Percentiles rank a stretch among this genome's conserved stretches.
These are phyloP conservation scores for Cirrhinus mrigala DNA, from an alignment of 2,797 vertebrate species.

Conservation along the genomic window DNA sequence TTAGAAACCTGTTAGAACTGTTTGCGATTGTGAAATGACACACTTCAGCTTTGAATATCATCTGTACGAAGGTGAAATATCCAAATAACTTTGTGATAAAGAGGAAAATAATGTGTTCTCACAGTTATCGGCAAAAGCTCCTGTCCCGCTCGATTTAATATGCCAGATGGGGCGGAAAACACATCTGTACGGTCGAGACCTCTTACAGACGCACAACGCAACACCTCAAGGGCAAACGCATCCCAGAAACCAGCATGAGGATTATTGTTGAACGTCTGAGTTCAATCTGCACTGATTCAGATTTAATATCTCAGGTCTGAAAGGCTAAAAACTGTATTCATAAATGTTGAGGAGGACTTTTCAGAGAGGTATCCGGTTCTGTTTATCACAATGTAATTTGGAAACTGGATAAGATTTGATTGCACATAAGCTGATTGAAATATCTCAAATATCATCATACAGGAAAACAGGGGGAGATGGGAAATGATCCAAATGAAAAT, in stretches of 20 bases:
- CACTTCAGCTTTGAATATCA: not conserved
- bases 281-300: not conserved
- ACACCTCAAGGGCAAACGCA: not conserved
- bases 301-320: not conserved
- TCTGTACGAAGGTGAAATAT: not conserved
- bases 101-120: conserved; percentile 15
- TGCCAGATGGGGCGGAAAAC: conserved; percentile 23
- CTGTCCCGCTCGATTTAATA: not conserved
- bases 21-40: not conserved
- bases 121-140: not conserved
- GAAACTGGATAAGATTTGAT: not conserved
- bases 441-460: not conserved
- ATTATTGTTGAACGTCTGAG: conserved; percentile 46
- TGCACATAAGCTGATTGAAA: not conserved
- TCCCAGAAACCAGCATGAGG: conserved; percentile 9
- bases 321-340: not conserved
- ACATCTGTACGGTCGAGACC: conserved; percentile 1
- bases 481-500: not conserved
- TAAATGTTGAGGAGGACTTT: not conserved
- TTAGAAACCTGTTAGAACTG: not conserved
- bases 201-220: conserved; percentile 5
- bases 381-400: conserved; percentile 6
- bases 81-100: conserved; percentile 38
- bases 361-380: not conserved
- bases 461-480: not conserved